Evolutionary conservation across 2,888 invertebrate species (phyloP).

Genomic region (Lithophane leautieri): DNA sequence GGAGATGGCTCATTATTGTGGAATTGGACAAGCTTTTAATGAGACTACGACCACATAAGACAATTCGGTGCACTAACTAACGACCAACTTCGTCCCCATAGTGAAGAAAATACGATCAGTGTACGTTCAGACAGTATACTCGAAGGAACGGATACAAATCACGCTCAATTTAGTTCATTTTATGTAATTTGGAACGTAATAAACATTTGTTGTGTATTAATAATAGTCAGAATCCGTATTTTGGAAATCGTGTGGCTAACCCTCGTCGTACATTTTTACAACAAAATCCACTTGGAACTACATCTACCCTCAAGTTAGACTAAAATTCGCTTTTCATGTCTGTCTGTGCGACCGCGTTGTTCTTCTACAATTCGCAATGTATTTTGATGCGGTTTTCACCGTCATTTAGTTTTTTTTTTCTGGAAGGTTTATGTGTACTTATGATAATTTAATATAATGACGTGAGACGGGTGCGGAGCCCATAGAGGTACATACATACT

Average conservation of each 20-base stretch:
- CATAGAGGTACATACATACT: too few relatives aligned
- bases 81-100: conserved; percentile 18
- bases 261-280: background rate
- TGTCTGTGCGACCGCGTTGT: background rate
- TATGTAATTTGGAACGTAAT: conserved; percentile 27
- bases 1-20: conserved; percentile 59
- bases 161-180: conserved; percentile 34
- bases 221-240: background rate
- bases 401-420: background rate
- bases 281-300: background rate
- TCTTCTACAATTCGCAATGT: background rate
- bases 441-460: background rate
- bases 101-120: conserved; percentile 36
- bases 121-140: conserved; percentile 21
- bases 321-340: background rate
- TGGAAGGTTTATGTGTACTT: background rate
- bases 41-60: conserved; percentile 62
- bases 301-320: background rate
- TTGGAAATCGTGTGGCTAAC: too few relatives aligned
- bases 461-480: too few relatives aligned
- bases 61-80: conserved; percentile 45
- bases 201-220: conserved; percentile 3
- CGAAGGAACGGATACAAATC: conserved; percentile 24
- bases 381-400: background rate
- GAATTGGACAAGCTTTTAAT: conserved; percentile 70